These are phyloP conservation scores for Turnix velox DNA, from an alignment of 2,113 vertebrate species.

Conservation along the genomic window DNA sequence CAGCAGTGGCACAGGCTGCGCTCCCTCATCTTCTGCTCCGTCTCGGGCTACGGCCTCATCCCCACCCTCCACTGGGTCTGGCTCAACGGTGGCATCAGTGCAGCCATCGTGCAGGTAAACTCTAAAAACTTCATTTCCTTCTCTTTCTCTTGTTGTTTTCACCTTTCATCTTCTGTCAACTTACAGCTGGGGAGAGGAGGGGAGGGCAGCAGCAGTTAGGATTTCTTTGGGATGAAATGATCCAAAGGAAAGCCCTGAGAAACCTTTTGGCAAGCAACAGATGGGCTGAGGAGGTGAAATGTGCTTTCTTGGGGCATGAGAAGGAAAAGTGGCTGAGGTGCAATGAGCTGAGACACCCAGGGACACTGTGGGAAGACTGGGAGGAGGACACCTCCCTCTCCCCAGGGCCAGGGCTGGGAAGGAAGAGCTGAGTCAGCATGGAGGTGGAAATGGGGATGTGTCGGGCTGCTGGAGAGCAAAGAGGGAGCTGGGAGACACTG, in stretches of 20 bases:
- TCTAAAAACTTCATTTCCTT: no score
- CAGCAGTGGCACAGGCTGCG: slow-evolving; percentile 90
- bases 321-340: not conserved
- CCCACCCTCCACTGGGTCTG: slow-evolving; percentile 93
- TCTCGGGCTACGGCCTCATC: slow-evolving; percentile 87
- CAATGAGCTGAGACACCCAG: no score
- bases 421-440: not conserved
- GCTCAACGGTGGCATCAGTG: slow-evolving; percentile 84
- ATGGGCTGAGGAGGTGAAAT: not conserved
- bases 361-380: no score
- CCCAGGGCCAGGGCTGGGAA: accelerated
- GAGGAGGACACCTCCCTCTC: no score
- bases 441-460: not conserved
- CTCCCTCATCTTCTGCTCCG: slow-evolving; percentile 86
- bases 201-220: not conserved
- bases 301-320: accelerated
- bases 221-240: accelerated
- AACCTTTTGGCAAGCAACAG: not conserved
- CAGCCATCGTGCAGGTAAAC: slow-evolving; percentile 88
- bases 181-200: accelerated
- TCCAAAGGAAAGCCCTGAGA: not conserved
- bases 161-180: not conserved
- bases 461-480: not conserved
- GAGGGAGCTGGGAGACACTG: not conserved
- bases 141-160: not conserved